Percentiles rank a stretch among this genome's conserved stretches.
These are phyloP conservation scores for Platalea minor DNA, from an alignment of 2,797 vertebrate species.

Conservation along the genomic window DNA sequence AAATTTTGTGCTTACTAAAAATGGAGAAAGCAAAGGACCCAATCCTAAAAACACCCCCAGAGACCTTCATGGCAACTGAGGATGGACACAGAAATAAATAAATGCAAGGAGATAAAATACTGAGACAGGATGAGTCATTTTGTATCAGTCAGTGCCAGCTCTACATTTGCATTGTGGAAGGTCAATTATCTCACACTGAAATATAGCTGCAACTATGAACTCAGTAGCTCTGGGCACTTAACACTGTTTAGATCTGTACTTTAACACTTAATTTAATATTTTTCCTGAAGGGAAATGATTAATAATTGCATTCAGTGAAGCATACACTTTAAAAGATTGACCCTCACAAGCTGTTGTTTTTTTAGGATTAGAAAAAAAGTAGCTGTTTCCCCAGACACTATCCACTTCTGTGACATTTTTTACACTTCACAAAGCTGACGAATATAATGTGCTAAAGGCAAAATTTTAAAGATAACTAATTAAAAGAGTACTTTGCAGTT, in stretches of 20 bases:
- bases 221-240: constrained; percentile 66
- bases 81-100: constrained; percentile 32
- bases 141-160: constrained; percentile 45
- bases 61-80: not conserved
- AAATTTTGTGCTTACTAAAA: constrained; percentile 7
- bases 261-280: constrained; percentile 79
- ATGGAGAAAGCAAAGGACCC: not conserved
- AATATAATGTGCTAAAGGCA: constrained; percentile 45
- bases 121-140: constrained; percentile 58
- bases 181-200: constrained; percentile 73
- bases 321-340: constrained; percentile 74
- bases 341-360: constrained; percentile 70
- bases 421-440: constrained; percentile 55
- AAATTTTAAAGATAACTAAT: constrained; percentile 69
- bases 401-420: constrained; percentile 53
- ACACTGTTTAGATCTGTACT: constrained; percentile 76
- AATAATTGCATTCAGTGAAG: constrained; percentile 77
- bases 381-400: constrained; percentile 49
- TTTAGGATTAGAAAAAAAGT: constrained; percentile 67
- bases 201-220: constrained; percentile 64
- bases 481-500: constrained; percentile 53
- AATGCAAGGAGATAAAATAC: constrained; percentile 43
- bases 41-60: not conserved
- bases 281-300: constrained; percentile 78
- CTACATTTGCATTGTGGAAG: constrained; percentile 66